Percentiles rank a stretch among this genome's conserved stretches.
These are phyloP conservation scores for Leptopilina syphax DNA, from an alignment of 2,888 invertebrate genomes.

Conservation along the genomic window DNA sequence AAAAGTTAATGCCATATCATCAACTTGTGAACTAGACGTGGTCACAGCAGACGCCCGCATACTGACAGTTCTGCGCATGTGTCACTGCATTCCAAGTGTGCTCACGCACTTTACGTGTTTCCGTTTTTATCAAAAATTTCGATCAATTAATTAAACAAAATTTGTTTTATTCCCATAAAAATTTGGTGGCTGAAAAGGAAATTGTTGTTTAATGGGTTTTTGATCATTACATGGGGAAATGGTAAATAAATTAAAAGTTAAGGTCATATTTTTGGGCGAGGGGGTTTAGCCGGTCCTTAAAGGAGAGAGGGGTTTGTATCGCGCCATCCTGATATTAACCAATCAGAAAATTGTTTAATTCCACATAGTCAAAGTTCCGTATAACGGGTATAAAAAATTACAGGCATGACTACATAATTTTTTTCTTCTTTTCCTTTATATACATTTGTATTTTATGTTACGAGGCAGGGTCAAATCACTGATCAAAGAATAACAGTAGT, in stretches of 20 bases:
- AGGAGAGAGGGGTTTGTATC: neutral
- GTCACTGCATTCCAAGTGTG: neutral
- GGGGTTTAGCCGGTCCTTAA: neutral
- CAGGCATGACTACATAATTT: too few species aligned
- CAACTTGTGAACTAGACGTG: slow-evolving; percentile 29
- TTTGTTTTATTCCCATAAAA: neutral
- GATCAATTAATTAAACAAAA: neutral
- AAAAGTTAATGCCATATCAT: slow-evolving; percentile 27
- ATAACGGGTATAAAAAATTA: too few species aligned
- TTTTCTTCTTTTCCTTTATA: too few species aligned
- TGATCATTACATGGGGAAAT: neutral
- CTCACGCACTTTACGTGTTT: neutral
- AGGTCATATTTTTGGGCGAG: neutral
- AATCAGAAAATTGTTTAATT: slow-evolving; percentile 12
- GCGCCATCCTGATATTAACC: neutral
- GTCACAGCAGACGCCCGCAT: slow-evolving; percentile 23
- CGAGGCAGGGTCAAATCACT: too few species aligned
- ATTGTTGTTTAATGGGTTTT: neutral
- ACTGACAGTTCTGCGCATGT: neutral
- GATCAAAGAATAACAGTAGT: too few species aligned
- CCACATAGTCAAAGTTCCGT: slow-evolving; percentile 12
- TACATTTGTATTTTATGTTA: too few species aligned
- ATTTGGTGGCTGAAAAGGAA: neutral
- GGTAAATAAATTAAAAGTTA: neutral
- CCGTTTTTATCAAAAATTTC: neutral